These are phyloP conservation scores for Ailuropoda melanoleuca DNA, from an alignment of 2,113 vertebrate species.

Conservation along the genomic window DNA sequence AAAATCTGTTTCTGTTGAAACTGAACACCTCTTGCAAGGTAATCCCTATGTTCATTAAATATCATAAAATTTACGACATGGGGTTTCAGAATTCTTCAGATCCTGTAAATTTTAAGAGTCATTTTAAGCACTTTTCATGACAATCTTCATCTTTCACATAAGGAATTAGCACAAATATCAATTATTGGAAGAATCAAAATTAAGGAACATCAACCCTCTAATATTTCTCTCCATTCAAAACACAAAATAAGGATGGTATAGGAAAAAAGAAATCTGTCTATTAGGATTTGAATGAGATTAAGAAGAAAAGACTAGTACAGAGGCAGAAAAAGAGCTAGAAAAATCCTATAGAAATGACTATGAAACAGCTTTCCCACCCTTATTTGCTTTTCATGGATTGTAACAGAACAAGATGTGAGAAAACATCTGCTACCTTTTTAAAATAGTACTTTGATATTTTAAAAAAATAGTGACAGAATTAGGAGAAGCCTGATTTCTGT, in stretches of 20 bases:
- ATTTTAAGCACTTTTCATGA: background rate
- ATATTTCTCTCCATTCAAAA: background rate
- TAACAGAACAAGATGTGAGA: constrained; percentile 68
- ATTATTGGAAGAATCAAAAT: background rate
- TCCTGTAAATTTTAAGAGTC: background rate
- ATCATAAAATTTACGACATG: background rate
- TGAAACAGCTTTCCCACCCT: background rate
- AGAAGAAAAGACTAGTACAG: background rate
- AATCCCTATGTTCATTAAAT: background rate
- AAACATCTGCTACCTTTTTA: constrained; percentile 71
- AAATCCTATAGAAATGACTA: background rate
- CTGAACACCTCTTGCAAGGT: too few species aligned
- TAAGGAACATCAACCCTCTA: background rate
- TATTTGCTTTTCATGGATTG: constrained; percentile 47
- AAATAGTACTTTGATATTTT: constrained; percentile 71
- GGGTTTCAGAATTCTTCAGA: background rate
- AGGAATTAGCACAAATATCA: background rate
- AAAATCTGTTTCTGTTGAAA: background rate
- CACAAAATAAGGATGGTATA: background rate
- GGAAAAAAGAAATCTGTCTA: background rate
- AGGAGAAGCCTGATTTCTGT: constrained; percentile 42
- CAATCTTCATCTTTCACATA: background rate
- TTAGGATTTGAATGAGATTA: background rate
- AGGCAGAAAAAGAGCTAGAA: background rate
- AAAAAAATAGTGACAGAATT: constrained; percentile 67